These are phyloP conservation scores for Procapra przewalskii DNA, from an alignment of 2,113 vertebrate species.

Conservation along the genomic window DNA sequence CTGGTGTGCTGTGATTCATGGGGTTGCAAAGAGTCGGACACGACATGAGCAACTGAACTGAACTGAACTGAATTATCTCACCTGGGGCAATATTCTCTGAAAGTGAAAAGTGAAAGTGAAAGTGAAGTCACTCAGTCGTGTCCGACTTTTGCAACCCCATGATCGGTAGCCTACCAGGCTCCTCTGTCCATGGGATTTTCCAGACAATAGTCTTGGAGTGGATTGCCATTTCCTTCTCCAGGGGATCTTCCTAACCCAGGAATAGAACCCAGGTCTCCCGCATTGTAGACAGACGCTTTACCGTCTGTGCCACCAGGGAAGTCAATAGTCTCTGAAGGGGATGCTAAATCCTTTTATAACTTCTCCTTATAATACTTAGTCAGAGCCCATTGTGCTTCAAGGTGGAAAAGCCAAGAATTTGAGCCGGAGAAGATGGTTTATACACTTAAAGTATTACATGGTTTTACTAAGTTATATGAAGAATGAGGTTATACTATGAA, in stretches of 20 bases:
- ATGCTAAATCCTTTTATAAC: neutral
- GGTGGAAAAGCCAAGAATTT: neutral
- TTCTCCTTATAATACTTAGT: neutral
- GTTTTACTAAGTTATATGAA: neutral
- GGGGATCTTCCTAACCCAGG: neutral
- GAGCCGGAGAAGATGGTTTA: neutral
- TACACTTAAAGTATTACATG: neutral
- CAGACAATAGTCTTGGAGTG: neutral
- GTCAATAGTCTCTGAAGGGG: neutral
- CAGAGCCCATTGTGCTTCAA: neutral
- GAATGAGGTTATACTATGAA: neutral
- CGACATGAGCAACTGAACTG: too few relatives aligned
- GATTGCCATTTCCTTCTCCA: neutral
- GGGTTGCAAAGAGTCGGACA: rapidly evolving
- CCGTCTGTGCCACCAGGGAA: neutral
- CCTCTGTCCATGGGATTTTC: neutral
- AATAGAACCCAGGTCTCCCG: rapidly evolving
- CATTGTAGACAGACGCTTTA: neutral
- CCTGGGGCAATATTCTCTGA: too few relatives aligned
- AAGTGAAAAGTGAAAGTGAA: too few relatives aligned
- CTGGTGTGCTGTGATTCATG: too few relatives aligned
- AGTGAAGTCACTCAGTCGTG: too few relatives aligned
- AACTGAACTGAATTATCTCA: too few relatives aligned
- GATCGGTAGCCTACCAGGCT: too few relatives aligned
- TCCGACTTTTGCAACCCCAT: too few relatives aligned